Percentiles rank a stretch among this genome's conserved stretches.
Conservation (phyloP, 2,888 invertebrate species). For the Drosophila melanosoma region DNA sequence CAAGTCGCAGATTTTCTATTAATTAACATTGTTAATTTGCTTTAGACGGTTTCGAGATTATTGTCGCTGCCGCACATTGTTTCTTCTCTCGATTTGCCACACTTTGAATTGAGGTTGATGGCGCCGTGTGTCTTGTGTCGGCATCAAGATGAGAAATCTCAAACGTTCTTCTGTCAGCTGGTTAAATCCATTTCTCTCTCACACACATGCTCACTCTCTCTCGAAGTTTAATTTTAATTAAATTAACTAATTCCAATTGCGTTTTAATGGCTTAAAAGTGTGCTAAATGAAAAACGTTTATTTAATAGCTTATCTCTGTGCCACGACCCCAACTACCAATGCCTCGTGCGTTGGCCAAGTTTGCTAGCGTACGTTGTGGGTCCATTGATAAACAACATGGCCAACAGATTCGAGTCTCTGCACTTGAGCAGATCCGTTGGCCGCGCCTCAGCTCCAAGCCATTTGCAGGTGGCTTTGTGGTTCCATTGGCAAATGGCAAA, state of each 20-base stretch:
- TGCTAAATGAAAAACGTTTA: conserved; percentile 35
- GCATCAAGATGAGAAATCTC: conserved; percentile 25
- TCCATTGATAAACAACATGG: conserved; percentile 49
- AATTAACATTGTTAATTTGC: conserved; percentile 77
- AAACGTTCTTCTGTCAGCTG: conserved; percentile 12
- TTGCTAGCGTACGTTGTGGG: conserved; percentile 8
- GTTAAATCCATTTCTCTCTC: conserved; percentile 39
- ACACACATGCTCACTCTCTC: conserved; percentile 22
- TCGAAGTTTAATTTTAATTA: conserved; percentile 46
- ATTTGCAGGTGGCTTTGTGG: conserved; percentile 64
- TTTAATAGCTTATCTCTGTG: conserved; percentile 39
- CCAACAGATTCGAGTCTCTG: conserved; percentile 29
- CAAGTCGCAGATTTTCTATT: conserved; percentile 67
- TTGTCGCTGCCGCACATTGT: conserved; percentile 41
- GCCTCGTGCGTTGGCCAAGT: conserved; percentile 19
- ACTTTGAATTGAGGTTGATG: conserved; percentile 47
- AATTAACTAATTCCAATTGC: conserved; percentile 47
- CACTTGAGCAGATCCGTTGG: conserved; percentile 22
- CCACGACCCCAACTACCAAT: conserved; percentile 28
- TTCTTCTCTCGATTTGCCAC: conserved; percentile 26
- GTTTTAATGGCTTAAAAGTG: conserved; percentile 57
- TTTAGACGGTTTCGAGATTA: conserved; percentile 55
- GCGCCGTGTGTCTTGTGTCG: conserved; percentile 6
- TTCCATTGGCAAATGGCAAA: conserved; percentile 32
- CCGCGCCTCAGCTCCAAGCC: conserved; percentile 48